Evolutionary conservation across 2,797 vertebrate genomes (phyloP), one percentile per base, ranked within the genome.

Genomic region (Betta splendens): DNA sequence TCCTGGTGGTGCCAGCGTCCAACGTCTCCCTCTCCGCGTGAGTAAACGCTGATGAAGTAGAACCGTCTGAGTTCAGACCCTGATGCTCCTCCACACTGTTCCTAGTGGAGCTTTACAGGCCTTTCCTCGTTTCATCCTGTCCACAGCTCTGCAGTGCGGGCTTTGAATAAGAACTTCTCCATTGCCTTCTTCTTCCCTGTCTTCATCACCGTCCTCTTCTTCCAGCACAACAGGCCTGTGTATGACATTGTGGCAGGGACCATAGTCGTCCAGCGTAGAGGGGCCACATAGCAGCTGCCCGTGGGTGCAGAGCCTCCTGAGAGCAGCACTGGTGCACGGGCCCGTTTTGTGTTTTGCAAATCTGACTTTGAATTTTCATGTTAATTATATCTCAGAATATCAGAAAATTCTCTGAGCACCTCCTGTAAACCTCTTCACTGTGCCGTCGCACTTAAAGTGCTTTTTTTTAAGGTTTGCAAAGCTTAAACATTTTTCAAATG

Each of bases 181-280:
- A 98, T 99, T 48, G 95, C 96, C 37, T 98, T 96, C 49, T 96
- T 98, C 85, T 98, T 98, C 64, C 96, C 96, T 47, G 94, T 97
- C 0, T 98, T 98, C 89, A 95, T 98, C 87, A 98, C 97, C 0
- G 88, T 98, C 51, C 93, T 98, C 69, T 96, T 98, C 88, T 97
- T 98, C 85, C 96, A 98, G 83, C 96, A 98, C 78, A 98, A 98
- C 89, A 93, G 96, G 89, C 96, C 96, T 84, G 95, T 97, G 28
- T 98, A 99, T n/a, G 97, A 99, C 78, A 96, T 98, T 37, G 96
- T 97, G 76, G 96, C 97, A 5, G 96, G 96, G 57, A 99, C 97
- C 72, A 97, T 98, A 66, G 96, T 98, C 54, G 96, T 99, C 64
- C 96, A 95, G 87, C 93, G 94, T 73, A 90, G 93, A 2, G 88